Evolutionary conservation across 2,888 invertebrate species (phyloP).

Genomic region (Chironomus tentans): DNA sequence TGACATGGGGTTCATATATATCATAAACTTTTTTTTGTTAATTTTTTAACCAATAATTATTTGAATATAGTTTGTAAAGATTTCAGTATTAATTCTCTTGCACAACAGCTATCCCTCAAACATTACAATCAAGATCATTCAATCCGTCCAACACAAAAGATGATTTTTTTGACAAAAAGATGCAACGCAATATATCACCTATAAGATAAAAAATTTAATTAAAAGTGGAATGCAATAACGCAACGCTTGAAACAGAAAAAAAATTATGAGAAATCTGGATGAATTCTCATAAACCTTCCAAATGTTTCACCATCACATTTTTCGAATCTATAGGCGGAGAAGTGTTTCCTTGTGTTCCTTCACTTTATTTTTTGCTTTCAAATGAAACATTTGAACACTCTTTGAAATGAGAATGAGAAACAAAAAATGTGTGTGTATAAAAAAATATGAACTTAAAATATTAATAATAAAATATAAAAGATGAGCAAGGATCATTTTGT

Average conservation of each 20-base stretch:
- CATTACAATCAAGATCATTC: background rate
- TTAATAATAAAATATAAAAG: background rate
- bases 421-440: background rate
- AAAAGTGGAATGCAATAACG: slow-evolving; percentile 9
- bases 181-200: slow-evolving; percentile 22
- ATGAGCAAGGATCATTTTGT: slow-evolving; percentile 1
- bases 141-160: background rate
- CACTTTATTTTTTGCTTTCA: background rate
- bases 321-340: slow-evolving; percentile 19
- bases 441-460: background rate
- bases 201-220: slow-evolving; percentile 25
- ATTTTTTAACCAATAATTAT: too few relatives aligned
- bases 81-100: too few relatives aligned
- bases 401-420: background rate
- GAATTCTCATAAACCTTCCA: slow-evolving; percentile 24
- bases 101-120: too few relatives aligned
- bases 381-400: background rate
- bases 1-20: too few relatives aligned
- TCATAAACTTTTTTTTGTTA: too few relatives aligned
- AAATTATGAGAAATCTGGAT: background rate
- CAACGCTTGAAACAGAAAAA: background rate
- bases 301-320: slow-evolving; percentile 23
- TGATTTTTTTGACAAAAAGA: background rate
- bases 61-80: too few relatives aligned
- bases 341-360: slow-evolving; percentile 7